A percentile compares a stretch with the other conserved stretches of the same genome.
Evolutionary conservation across 2,888 invertebrate genomes (phyloP).

Genomic region (Machimus rusticus): DNA sequence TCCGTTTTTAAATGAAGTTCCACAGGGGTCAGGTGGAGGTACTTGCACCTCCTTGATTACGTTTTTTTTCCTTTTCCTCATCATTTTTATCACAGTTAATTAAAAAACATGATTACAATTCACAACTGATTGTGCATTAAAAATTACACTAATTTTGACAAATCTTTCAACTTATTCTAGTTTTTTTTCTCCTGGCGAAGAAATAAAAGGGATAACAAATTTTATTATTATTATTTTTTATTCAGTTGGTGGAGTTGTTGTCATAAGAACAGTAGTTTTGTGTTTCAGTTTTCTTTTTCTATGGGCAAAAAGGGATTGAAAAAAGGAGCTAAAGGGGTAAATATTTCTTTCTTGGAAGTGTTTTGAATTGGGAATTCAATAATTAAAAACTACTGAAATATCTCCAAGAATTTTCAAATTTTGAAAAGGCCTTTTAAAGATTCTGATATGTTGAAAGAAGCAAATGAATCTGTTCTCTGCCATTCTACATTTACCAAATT

Average conservation of each 20-base stretch:
- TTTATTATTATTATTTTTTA: neutral
- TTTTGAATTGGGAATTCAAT: neutral
- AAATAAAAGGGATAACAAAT: neutral
- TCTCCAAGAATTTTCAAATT: neutral
- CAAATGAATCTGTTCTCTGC: neutral
- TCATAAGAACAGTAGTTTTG: neutral
- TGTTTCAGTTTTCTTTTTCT: neutral
- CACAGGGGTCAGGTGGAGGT: neutral
- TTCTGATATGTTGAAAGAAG: neutral
- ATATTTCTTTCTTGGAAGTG: neutral
- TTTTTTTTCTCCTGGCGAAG: neutral
- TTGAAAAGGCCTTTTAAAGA: neutral
- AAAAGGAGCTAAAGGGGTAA: neutral
- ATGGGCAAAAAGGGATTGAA: neutral
- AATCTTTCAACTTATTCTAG: neutral
- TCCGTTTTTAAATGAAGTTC: neutral
- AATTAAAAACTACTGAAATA: neutral
- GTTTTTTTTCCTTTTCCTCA: neutral
- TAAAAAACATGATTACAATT: constrained; percentile 15
- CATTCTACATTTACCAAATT: neutral
- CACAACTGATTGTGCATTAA: neutral
- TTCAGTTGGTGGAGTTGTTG: neutral
- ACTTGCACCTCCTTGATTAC: neutral
- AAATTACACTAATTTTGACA: constrained; percentile 5
- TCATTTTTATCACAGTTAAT: constrained; percentile 20